Evolutionary conservation across 2,113 vertebrate genomes (phyloP), one percentile per base, ranked within the genome.

Genomic region (Scomber japonicus): DNA sequence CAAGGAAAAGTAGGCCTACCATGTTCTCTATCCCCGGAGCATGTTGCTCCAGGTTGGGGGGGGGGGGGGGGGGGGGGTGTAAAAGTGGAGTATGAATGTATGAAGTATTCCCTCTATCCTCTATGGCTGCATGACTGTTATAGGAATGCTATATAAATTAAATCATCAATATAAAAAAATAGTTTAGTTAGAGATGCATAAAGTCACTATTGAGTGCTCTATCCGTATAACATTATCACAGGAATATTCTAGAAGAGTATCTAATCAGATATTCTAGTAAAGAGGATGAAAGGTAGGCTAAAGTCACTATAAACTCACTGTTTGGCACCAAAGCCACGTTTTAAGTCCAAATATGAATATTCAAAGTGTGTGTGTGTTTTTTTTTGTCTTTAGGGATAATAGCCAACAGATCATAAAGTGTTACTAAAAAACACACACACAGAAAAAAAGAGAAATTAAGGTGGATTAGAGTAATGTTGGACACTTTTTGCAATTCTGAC

Each of bases 1-100:
- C 84, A 63, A 21, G 27, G 27, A 16, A 70, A 55, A 76, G 62
- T 21, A 10, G 35, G 35, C 35, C 35, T 40, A 40, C 61, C 30
- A 30, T 57, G 60, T 64, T 71, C 64, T 48, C 45, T 67, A 10
- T 56, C 67, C 67, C 35, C 44, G 73, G 30, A 68, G 64, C 46
- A 31, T 68, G 24, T 7, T 7, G 13, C 56, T 5, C 24, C 24
- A 27, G 24, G 24, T 27, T 27, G 24, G 2, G 24, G 24, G 24
- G 3, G 24, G 24, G 24, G 2, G 24, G 24, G 24, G 2, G 24
- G 24, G 24, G 24, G 24, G 24, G 24, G 3, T 2, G 24, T 27
- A 27, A 27, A 27, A 27, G 24, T 27, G 24, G 3, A 27, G 24
- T 27, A 27, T 27, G 24, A 27, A 27, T 27, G 24, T 27, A 27